phyloP scores from a whole-genome alignment of 1,140 invertebrate genomes.

The Ceratosolen solmsi region DNA sequence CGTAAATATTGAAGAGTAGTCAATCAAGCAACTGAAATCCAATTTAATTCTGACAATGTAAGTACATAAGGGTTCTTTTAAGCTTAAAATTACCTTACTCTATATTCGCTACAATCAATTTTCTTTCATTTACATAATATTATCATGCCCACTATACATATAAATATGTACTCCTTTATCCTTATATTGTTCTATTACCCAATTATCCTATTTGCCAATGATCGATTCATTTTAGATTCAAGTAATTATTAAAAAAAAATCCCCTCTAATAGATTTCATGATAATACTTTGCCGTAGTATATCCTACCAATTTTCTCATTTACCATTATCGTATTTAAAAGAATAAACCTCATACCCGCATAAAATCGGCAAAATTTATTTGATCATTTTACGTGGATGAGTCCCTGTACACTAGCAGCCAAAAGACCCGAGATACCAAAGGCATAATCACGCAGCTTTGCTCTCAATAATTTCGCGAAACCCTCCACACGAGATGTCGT shows the following conservation, averaged over 20 bases:
- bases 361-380: not conserved
- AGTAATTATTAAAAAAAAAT: too few relatives aligned
- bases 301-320: too few relatives aligned
- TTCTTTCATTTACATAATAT: not conserved
- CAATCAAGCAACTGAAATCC: not conserved
- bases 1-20: not conserved
- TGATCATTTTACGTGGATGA: not conserved
- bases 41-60: not conserved
- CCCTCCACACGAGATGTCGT: constrained; percentile 34
- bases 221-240: too few relatives aligned
- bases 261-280: too few relatives aligned
- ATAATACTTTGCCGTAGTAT: too few relatives aligned
- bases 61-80: not conserved
- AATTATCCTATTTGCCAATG: too few relatives aligned
- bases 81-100: not conserved
- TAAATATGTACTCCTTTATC: too few relatives aligned
- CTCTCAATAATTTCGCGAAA: constrained; percentile 43
- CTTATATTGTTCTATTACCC: too few relatives aligned
- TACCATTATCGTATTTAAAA: too few relatives aligned
- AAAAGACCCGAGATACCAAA: not conserved
- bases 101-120: not conserved
- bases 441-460: constrained; percentile 26
- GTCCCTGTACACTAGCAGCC: not conserved
- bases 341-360: not conserved
- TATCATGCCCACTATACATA: too few relatives aligned